These are phyloP conservation scores for Tachystola acroxantha DNA, from an alignment of 2,888 invertebrate genomes.

Conservation along the genomic window DNA sequence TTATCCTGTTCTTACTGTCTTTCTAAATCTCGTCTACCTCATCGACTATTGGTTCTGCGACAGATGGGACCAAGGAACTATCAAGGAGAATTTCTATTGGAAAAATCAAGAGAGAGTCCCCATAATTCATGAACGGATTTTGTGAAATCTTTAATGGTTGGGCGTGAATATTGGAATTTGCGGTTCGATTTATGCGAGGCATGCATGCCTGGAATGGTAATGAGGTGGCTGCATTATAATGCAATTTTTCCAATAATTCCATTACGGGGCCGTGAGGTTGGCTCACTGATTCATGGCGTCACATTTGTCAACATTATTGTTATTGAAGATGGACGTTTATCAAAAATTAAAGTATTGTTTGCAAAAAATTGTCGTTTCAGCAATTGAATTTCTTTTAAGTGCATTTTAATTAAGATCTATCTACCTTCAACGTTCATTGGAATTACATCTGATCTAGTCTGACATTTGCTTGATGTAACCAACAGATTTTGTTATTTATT, in stretches of 20 bases:
- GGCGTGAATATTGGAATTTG: slow-evolving; percentile 34
- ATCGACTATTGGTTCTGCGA: not conserved
- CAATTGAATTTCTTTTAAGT: too few species aligned
- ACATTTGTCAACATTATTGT: slow-evolving; percentile 11
- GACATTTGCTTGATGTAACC: too few species aligned
- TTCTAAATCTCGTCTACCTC: not conserved
- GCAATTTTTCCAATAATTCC: slow-evolving; percentile 37
- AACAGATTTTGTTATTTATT: too few species aligned
- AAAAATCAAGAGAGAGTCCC: too few species aligned
- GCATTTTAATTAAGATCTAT: too few species aligned
- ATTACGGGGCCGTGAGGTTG: slow-evolving; percentile 23
- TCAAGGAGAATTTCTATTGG: too few species aligned
- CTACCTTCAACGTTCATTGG: too few species aligned
- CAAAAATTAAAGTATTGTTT: too few species aligned
- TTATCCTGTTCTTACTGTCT: not conserved
- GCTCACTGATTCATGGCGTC: slow-evolving; percentile 24
- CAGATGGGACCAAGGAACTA: not conserved
- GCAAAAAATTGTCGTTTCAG: too few species aligned
- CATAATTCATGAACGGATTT: too few species aligned
- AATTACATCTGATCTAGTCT: too few species aligned
- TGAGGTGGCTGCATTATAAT: slow-evolving; percentile 35
- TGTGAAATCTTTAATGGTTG: slow-evolving; percentile 34
- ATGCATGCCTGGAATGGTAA: slow-evolving; percentile 36
- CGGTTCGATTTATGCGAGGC: slow-evolving; percentile 24
- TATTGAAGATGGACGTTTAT: slow-evolving; percentile 1